phyloP scores from a whole-genome alignment of 2,113 vertebrate species.

The Dendrocopos noguchii region DNA sequence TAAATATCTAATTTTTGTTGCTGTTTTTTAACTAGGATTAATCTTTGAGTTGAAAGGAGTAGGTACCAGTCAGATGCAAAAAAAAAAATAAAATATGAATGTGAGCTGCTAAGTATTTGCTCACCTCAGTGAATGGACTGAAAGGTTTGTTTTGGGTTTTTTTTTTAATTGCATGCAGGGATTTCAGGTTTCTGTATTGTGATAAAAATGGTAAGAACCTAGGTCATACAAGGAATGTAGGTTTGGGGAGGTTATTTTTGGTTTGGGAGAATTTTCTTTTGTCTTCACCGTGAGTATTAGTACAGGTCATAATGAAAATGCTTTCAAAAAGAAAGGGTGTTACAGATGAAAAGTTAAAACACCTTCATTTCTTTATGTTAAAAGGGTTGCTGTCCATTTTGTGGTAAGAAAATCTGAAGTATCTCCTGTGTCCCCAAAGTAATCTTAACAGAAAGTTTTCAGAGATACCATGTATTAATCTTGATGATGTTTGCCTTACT shows the following conservation, averaged over 20 bases:
- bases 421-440: constrained; percentile 40
- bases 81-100: no score
- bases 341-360: constrained; percentile 23
- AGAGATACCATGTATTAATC: constrained; percentile 44
- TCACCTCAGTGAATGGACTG: background rate
- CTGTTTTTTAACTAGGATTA: background rate
- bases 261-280: background rate
- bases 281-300: constrained; percentile 55
- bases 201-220: constrained; percentile 36
- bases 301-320: background rate
- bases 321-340: constrained; percentile 23
- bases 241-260: constrained; percentile 32
- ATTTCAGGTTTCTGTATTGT: constrained; percentile 61
- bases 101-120: constrained; percentile 6
- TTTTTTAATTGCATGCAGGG: constrained; percentile 49
- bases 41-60: background rate
- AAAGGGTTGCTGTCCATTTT: constrained; percentile 17
- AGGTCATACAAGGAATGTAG: constrained; percentile 45
- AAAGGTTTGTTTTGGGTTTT: background rate
- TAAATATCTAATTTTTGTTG: background rate
- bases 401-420: constrained; percentile 9
- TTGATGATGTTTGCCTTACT: constrained; percentile 77
- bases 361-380: constrained; percentile 6
- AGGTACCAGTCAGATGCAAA: background rate
- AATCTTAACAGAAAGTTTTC: constrained; percentile 46